A percentile compares a stretch with the other conserved stretches of the same genome.
These are phyloP conservation scores for Xestia rhomboidea DNA, from an alignment of 2,888 invertebrate species.

Conservation along the genomic window DNA sequence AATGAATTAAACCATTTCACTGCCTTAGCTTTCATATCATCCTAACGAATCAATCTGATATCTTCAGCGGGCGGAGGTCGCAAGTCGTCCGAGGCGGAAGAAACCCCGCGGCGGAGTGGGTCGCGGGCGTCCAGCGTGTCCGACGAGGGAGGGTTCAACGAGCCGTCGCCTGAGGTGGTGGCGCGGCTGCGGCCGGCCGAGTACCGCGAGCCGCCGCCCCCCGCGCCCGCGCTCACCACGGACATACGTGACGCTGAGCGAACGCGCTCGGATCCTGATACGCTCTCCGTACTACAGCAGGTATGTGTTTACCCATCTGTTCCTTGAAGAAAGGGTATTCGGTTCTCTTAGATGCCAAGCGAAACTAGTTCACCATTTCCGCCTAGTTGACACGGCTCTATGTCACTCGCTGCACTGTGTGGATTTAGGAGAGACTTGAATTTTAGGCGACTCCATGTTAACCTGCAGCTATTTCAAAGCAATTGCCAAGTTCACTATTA, in stretches of 20 bases:
- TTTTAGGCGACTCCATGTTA: background rate
- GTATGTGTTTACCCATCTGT: constrained; percentile 65
- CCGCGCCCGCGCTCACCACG: constrained; percentile 77
- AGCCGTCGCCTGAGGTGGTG: constrained; percentile 93
- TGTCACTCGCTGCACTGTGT: background rate
- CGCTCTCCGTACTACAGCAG: constrained; percentile 87
- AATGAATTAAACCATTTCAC: constrained; percentile 3
- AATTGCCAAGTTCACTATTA: background rate
- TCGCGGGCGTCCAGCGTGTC: constrained; percentile 93
- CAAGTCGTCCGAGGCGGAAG: constrained; percentile 89
- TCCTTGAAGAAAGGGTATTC: background rate
- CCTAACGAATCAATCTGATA: constrained; percentile 10
- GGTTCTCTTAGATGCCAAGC: background rate
- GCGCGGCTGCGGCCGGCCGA: constrained; percentile 90
- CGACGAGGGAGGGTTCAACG: constrained; percentile 94
- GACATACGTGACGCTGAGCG: constrained; percentile 84
- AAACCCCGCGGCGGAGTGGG: constrained; percentile 91
- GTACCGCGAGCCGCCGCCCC: constrained; percentile 81
- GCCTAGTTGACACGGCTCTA: background rate
- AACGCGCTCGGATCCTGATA: constrained; percentile 86
- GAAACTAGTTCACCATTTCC: constrained; percentile 11
- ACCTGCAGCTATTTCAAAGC: background rate
- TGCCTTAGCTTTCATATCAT: background rate
- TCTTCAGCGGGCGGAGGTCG: constrained; percentile 87
- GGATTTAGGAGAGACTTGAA: background rate